phyloP scores from a whole-genome alignment of 1,140 invertebrate genomes.

The Gyrodactylus bullatarudis region DNA sequence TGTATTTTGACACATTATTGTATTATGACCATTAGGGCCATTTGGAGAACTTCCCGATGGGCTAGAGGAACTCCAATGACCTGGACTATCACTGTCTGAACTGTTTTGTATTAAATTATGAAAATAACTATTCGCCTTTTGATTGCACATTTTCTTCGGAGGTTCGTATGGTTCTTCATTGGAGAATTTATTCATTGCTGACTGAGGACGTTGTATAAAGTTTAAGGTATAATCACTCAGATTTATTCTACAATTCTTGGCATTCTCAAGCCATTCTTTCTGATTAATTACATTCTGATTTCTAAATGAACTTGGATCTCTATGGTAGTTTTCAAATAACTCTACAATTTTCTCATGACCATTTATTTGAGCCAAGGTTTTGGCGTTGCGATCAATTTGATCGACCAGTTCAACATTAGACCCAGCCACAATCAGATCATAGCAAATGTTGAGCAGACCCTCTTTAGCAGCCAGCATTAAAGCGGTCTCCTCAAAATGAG shows the following conservation, averaged over 20 bases:
- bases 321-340: neutral
- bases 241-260: too few species aligned
- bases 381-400: neutral
- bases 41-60: neutral
- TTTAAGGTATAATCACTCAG: neutral
- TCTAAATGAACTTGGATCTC: neutral
- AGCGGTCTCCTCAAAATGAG: neutral
- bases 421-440: neutral
- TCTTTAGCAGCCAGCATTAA: neutral
- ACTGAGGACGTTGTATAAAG: neutral
- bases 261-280: neutral
- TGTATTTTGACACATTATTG: neutral
- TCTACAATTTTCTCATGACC: neutral
- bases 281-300: too few species aligned
- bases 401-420: neutral
- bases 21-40: neutral
- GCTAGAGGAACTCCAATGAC: neutral
- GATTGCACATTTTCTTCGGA: neutral
- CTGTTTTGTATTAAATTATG: neutral
- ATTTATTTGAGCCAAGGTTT: neutral
- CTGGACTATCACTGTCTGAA: neutral
- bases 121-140: neutral
- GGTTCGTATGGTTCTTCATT: neutral
- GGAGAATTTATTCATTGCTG: neutral
- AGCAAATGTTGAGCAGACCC: neutral